Conservation (phyloP, 2,888 invertebrate genomes). For the Horisme vitalbata region DNA sequence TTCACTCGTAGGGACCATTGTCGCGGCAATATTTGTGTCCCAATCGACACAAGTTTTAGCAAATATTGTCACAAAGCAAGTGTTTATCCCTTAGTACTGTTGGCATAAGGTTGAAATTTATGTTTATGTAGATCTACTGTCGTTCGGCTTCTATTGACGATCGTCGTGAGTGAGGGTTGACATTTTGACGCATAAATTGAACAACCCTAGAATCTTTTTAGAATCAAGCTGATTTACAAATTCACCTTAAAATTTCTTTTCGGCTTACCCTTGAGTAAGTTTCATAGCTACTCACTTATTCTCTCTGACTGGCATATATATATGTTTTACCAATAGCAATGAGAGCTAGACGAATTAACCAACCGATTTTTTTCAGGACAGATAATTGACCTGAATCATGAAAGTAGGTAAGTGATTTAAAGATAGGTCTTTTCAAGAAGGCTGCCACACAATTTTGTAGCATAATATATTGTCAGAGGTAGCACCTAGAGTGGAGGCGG, state of each 20-base stretch:
- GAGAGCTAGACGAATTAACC: neutral
- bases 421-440: neutral
- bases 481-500: constrained; percentile 17
- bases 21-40: constrained; percentile 18
- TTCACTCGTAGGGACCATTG: constrained; percentile 5
- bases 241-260: too few relatives aligned
- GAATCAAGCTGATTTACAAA: too few relatives aligned
- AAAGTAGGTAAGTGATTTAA: neutral
- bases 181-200: constrained; percentile 28
- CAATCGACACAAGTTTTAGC: constrained; percentile 13
- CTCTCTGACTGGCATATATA: neutral
- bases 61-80: constrained; percentile 8
- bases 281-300: neutral
- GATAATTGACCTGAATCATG: neutral
- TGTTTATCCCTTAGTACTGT: neutral
- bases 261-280: too few relatives aligned
- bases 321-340: neutral
- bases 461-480: constrained; percentile 21
- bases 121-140: neutral
- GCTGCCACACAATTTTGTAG: constrained; percentile 13
- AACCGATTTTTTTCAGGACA: neutral
- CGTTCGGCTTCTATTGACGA: constrained; percentile 17
- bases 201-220: constrained; percentile 1
- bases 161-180: constrained; percentile 27
- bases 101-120: constrained; percentile 12